phyloP scores from a whole-genome alignment of 2,113 vertebrate genomes.

The Sphyrna mokarran region DNA sequence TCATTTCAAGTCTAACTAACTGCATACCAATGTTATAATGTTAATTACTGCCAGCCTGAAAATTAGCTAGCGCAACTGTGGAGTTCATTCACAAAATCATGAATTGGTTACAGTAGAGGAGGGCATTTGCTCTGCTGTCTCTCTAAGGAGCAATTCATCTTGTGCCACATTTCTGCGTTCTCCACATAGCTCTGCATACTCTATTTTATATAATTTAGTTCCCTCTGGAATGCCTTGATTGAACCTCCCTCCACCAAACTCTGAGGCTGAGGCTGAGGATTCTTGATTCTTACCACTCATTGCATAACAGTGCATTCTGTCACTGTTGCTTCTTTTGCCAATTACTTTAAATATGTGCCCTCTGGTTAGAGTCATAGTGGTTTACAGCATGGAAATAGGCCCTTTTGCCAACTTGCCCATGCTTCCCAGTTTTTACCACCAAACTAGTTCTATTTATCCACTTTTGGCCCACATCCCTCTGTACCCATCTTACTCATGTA shows the following conservation, averaged over 20 bases:
- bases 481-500: too few relatives aligned
- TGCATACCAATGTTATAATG: not conserved
- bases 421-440: too few relatives aligned
- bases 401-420: too few relatives aligned
- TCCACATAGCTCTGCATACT: not conserved
- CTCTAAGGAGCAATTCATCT: not conserved
- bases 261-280: too few relatives aligned
- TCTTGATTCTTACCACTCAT: not conserved
- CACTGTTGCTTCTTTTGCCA: not conserved
- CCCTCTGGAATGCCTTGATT: not conserved
- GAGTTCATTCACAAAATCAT: not conserved
- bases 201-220: not conserved
- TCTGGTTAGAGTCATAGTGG: not conserved
- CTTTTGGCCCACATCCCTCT: too few relatives aligned
- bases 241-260: not conserved
- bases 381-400: too few relatives aligned
- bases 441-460: too few relatives aligned
- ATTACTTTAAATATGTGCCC: not conserved
- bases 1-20: not conserved
- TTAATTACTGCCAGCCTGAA: not conserved
- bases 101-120: not conserved
- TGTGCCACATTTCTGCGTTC: not conserved
- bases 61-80: not conserved
- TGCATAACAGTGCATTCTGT: not conserved
- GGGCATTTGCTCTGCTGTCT: not conserved